These are phyloP conservation scores for Mythimna ferrago DNA, from an alignment of 2,888 invertebrate species.

Conservation along the genomic window DNA sequence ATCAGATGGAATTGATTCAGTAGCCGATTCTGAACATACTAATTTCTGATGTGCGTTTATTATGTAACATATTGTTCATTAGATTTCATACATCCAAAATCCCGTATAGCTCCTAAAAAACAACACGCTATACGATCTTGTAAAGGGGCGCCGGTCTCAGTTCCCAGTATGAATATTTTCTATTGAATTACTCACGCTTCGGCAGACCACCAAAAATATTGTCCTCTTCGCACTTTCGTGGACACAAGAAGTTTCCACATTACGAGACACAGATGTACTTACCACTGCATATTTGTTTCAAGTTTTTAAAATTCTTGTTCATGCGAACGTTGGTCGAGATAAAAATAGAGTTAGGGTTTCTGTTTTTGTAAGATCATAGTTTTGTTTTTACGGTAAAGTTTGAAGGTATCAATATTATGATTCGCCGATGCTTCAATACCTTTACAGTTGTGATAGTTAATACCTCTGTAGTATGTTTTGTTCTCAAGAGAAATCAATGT, in stretches of 20 bases:
- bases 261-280: constrained; percentile 61
- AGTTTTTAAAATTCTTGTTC: constrained; percentile 54
- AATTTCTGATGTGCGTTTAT: too few species aligned
- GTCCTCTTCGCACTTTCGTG: constrained; percentile 84
- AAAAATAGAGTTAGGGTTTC: constrained; percentile 27
- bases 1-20: too few species aligned
- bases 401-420: too few species aligned
- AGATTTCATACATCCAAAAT: background rate
- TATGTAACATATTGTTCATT: too few species aligned
- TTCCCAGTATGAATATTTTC: constrained; percentile 90
- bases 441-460: background rate
- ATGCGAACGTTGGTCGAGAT: constrained; percentile 47
- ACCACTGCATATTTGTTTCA: constrained; percentile 59
- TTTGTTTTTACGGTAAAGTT: background rate
- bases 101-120: constrained; percentile 3
- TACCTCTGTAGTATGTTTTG: too few species aligned
- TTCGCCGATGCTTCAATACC: background rate
- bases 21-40: too few species aligned
- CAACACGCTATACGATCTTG: constrained; percentile 71
- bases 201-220: constrained; percentile 89
- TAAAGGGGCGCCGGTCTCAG: constrained; percentile 77
- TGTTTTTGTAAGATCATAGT: constrained; percentile 22
- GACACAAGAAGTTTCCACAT: constrained; percentile 80
- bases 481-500: too few species aligned
- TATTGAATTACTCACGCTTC: constrained; percentile 90